A percentile compares a stretch with the other conserved stretches of the same genome.
phyloP scores from a whole-genome alignment of 2,113 vertebrate species.

The Plotosus lineatus region DNA sequence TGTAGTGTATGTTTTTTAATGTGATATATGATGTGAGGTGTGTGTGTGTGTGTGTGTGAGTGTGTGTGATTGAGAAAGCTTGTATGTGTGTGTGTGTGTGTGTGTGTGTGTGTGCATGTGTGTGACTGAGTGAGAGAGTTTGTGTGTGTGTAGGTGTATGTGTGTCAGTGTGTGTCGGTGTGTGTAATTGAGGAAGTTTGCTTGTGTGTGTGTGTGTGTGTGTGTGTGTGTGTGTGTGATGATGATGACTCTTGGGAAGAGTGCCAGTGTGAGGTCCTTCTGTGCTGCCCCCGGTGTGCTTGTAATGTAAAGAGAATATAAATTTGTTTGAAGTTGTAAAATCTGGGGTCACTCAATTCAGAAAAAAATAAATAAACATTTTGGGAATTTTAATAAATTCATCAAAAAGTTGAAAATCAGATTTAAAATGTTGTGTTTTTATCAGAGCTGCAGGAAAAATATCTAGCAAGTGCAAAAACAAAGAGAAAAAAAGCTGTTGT shows the following conservation, averaged over 20 bases:
- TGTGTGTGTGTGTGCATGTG: no score
- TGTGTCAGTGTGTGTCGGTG: neutral
- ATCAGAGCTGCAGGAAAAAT: no score
- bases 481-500: no score
- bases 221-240: neutral
- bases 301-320: neutral
- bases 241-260: neutral
- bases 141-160: neutral
- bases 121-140: neutral
- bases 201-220: constrained; percentile 6
- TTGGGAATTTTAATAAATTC: neutral
- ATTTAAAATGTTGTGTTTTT: neutral
- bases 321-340: neutral
- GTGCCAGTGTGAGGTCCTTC: neutral
- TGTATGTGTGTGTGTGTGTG: neutral
- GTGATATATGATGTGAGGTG: no score
- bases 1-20: no score
- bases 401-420: neutral
- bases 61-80: no score
- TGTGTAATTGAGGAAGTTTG: neutral
- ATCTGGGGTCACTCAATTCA: neutral
- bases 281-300: neutral
- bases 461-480: no score
- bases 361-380: neutral
- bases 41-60: no score